Evolutionary conservation across 37 sponge, comb jelly and placozoan genomes (phyloP).

Genomic region (Haliclona indistincta): DNA sequence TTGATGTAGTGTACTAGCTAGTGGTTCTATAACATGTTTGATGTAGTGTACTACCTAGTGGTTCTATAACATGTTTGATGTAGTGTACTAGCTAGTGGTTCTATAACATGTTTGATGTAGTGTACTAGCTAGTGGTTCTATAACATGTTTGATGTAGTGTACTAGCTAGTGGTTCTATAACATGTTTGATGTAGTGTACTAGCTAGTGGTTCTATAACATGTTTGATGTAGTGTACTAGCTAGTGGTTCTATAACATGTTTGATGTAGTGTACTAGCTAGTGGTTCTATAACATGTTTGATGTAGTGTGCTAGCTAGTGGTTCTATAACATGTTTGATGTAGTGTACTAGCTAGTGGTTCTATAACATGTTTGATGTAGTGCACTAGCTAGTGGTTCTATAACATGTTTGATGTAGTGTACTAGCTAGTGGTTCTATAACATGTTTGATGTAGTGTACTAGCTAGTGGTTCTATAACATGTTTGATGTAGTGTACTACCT

Average conservation of each 20-base stretch:
- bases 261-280: not conserved
- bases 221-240: slow-evolving; percentile 20
- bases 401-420: not conserved
- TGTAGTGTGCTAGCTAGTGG: slow-evolving; percentile 54
- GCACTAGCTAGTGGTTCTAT: slow-evolving; percentile 49
- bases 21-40: slow-evolving; percentile 33
- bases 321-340: not conserved
- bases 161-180: slow-evolving; percentile 51
- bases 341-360: not conserved
- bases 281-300: not conserved
- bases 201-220: not conserved
- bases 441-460: not conserved
- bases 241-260: slow-evolving; percentile 42
- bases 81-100: slow-evolving; percentile 54
- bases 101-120: not conserved
- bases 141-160: not conserved
- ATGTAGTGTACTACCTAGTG: not conserved
- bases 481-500: not conserved
- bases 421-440: not conserved
- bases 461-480: no score
- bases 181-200: not conserved
- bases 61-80: not conserved
- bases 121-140: not conserved
- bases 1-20: slow-evolving; percentile 30
- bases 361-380: not conserved